phyloP scores from a whole-genome alignment of 1,140 invertebrate genomes.

The Metaphire vulgaris region DNA sequence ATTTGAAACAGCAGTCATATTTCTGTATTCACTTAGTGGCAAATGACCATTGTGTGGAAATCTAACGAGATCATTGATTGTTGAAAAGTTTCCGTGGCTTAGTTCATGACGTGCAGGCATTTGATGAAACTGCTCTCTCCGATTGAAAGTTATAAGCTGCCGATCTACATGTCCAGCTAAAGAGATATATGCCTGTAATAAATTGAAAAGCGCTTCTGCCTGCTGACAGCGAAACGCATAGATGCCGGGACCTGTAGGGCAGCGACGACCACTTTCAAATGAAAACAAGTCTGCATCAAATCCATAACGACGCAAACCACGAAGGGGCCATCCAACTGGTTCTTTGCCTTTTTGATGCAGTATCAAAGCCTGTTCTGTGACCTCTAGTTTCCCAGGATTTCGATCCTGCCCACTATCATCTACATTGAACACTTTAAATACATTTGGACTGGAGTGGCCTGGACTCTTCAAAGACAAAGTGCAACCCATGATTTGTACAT shows the following conservation, averaged over 20 bases:
- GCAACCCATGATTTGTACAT: too few species aligned
- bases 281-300: conserved; percentile 83
- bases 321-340: conserved; percentile 83
- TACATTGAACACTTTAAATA: conserved; percentile 45
- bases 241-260: conserved; percentile 84
- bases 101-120: too few species aligned
- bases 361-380: conserved; percentile 77
- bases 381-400: conserved; percentile 71
- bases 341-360: too few species aligned
- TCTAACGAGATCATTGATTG: too few species aligned
- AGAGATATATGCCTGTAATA: conserved; percentile 78
- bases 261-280: conserved; percentile 89
- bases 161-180: conserved; percentile 44
- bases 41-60: too few species aligned
- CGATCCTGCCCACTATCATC: conserved; percentile 54
- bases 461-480: too few species aligned
- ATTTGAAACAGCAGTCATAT: too few species aligned
- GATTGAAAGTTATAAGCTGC: too few species aligned
- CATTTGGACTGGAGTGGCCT: conserved; percentile 32
- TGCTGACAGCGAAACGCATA: conserved; percentile 86
- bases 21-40: too few species aligned
- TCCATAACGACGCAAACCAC: conserved; percentile 85
- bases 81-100: too few species aligned
- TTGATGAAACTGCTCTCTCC: too few species aligned
- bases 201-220: conserved; percentile 81